phyloP scores from a whole-genome alignment of 2,797 vertebrate genomes.

The Cyprinodon diabolis region DNA sequence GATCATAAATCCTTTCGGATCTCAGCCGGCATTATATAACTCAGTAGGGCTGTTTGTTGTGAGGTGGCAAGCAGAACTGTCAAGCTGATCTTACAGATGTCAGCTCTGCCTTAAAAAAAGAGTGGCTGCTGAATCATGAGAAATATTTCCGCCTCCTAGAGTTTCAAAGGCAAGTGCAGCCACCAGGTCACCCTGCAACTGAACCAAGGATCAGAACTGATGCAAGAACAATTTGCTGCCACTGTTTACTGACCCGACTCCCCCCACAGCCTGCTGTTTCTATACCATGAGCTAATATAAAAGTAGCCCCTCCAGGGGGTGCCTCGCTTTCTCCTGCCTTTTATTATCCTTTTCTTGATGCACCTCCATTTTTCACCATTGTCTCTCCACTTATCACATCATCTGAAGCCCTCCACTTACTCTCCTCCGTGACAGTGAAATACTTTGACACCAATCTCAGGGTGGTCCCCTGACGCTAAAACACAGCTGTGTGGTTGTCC shows the following conservation, averaged over 20 bases:
- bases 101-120: slow-evolving; percentile 14
- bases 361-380: slow-evolving; percentile 24
- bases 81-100: slow-evolving; percentile 49
- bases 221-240: slow-evolving; percentile 20
- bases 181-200: slow-evolving; percentile 37
- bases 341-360: slow-evolving; percentile 17
- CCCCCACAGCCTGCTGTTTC: slow-evolving; percentile 22
- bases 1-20: slow-evolving; percentile 53
- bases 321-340: slow-evolving; percentile 31
- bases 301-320: slow-evolving; percentile 56
- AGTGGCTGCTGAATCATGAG: slow-evolving; percentile 50
- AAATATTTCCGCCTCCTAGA: slow-evolving; percentile 41
- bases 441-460: slow-evolving; percentile 80
- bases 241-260: slow-evolving; percentile 51
- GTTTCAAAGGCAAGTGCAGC: slow-evolving; percentile 45
- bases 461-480: slow-evolving; percentile 72
- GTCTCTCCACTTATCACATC: slow-evolving; percentile 42
- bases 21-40: slow-evolving; percentile 46
- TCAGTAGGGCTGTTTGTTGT: slow-evolving; percentile 49
- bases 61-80: slow-evolving; percentile 48
- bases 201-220: slow-evolving; percentile 29
- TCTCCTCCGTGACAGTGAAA: slow-evolving; percentile 77
- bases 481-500: slow-evolving; percentile 84
- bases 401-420: slow-evolving; percentile 55
- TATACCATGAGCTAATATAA: slow-evolving; percentile 54